Base-by-base conservation (phyloP, 2,797 vertebrate species). In the Nyctalus aviator region DNA sequence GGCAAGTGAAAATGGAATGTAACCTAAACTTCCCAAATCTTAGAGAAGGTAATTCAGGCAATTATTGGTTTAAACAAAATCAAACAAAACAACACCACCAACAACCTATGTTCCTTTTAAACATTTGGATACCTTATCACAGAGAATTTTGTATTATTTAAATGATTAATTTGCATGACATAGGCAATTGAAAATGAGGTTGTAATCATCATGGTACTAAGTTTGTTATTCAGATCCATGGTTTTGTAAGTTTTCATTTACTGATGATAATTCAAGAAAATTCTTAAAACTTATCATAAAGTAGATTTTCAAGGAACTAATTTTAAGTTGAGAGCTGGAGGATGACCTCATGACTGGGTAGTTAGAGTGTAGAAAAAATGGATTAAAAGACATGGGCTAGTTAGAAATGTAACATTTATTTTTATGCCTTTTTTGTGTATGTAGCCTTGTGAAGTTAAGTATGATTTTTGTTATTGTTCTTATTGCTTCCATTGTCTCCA, bases 21-120 rank as follows among this genome's bases (percentile, higher is more conserved):
- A 41, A 4, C 50, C 20, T 41, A 69, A 72, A 21, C 20, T 69
- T 4, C 35, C 12, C 2, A 68, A 73, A 82, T 71, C 53, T 59
- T 71, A 55, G 12, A 76, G 44, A 77, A 71, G 6, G 35, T 27
- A 13, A 84, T 44, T 66, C 13, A 2, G 18, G 35, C 50, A 76
- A 83, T 85, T 79, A 57, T 71, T 93, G 71, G 32, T n/a, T 84
- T 57, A 66, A 95, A 72, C 53, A 41, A 82, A 88, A 83, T 8
- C 37, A 59, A 84, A 68, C 20, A 46, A 8, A 37, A 23, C 13
- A 27, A 1, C 53, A 10, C 20, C 27, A 55, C 0, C 8, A 72
- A 7, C 18, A 57, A 41, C 11, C 57, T 32, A 20, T 3, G 69
- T 85, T 50, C 23, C 9, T 46, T 23, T 84, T 46, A 55, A 92